A percentile compares a stretch with the other conserved stretches of the same genome.
Evolutionary conservation across 2,113 vertebrate genomes (phyloP).

Genomic region (Cephalophus harveyi): DNA sequence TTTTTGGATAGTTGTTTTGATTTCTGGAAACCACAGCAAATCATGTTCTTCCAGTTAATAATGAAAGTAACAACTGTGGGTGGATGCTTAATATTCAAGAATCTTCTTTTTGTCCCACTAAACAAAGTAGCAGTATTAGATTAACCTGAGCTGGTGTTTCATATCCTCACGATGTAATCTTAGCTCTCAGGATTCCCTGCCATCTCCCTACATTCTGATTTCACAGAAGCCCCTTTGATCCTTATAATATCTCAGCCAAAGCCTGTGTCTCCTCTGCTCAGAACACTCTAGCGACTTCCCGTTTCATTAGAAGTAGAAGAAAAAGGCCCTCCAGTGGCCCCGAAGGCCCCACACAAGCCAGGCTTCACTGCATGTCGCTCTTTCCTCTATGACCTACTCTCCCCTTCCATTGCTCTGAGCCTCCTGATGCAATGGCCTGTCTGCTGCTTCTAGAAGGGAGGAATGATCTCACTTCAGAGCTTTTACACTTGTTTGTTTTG

Average conservation of each 20-base stretch:
- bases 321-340: too few species aligned
- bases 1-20: background rate
- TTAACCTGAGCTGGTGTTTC: background rate
- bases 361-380: fast-evolving
- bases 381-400: background rate
- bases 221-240: background rate
- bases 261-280: background rate
- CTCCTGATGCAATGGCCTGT: background rate
- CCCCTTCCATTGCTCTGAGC: background rate
- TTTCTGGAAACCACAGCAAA: background rate
- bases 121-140: background rate
- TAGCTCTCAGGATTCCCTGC: background rate
- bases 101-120: background rate
- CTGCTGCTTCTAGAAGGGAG: background rate
- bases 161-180: fast-evolving
- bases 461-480: background rate
- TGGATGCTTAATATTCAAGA: background rate
- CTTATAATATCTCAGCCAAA: background rate
- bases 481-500: background rate
- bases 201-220: background rate
- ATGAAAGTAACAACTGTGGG: background rate
- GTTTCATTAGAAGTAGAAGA: background rate
- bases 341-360: fast-evolving
- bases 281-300: background rate
- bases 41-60: background rate